Conservation (phyloP, 2,888 invertebrate species). For the Fragum sueziense region DNA sequence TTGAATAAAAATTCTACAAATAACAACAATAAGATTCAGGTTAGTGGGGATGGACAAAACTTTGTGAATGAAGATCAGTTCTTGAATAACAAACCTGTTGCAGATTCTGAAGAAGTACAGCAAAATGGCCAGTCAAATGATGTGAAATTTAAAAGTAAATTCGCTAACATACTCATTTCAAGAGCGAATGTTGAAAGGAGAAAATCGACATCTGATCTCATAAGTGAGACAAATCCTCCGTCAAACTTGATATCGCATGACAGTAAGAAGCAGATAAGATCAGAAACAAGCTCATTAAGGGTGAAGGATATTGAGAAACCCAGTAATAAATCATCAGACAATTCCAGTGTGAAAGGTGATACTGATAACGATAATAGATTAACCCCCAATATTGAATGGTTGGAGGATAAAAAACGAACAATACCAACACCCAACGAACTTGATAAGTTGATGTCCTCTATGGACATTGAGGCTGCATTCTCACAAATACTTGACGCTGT, state of each 20-base stretch:
- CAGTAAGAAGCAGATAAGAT: conserved; percentile 14
- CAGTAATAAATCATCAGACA: conserved; percentile 22
- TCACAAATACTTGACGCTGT: conserved; percentile 67
- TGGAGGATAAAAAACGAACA: conserved; percentile 64
- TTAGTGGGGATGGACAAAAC: neutral
- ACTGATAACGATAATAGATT: conserved; percentile 19
- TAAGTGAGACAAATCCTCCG: neutral
- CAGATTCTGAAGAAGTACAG: neutral
- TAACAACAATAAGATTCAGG: neutral
- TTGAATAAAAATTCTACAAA: neutral
- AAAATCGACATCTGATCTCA: conserved; percentile 17
- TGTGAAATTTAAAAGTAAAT: conserved; percentile 22
- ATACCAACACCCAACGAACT: conserved; percentile 56
- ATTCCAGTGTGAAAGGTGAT: conserved; percentile 13
- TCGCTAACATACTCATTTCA: conserved; percentile 48
- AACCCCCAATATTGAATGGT: conserved; percentile 55
- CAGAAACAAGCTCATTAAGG: conserved; percentile 16
- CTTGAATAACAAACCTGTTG: neutral
- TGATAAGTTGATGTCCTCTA: conserved; percentile 58
- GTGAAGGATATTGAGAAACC: conserved; percentile 10
- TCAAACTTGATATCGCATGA: neutral
- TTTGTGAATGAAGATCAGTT: neutral
- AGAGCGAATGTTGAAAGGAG: conserved; percentile 43
- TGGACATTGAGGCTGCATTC: conserved; percentile 68
- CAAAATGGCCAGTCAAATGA: conserved; percentile 15